Base-by-base conservation (phyloP, 2,888 invertebrate species). In the Mycogona germanica region DNA sequence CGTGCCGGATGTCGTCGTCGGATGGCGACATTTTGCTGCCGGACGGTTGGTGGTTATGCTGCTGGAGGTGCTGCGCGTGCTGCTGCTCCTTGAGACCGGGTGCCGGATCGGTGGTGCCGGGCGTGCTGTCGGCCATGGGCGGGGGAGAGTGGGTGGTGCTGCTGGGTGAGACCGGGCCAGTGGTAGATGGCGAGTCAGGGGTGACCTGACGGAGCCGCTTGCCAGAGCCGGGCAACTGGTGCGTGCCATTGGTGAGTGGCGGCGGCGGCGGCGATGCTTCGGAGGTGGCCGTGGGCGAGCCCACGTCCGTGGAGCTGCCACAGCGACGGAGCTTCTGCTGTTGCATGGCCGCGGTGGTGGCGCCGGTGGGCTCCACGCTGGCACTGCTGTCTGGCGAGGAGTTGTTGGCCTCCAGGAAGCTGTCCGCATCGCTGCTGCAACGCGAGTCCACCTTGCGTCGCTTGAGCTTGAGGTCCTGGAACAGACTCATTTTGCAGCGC, bases 391-490 rank as follows among this genome's bases (percentile, higher is more conserved):
- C 88, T 72, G 87, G 87, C 70, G 88, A 89, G 70, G 88, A 87
- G 70, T 87, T 87, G 72, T 86, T 87, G 71, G 88, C 87, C 75
- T 89, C 89, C 71, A 87, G 87, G 75, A 87, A 84, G 71, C 87
- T 88, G 78, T 88, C 89, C 76, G 84, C 91, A 82, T 91, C 91
- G 75, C 88, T 88, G 75, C 88, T 88, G 78, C 91, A 87, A 77
- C 92, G 81, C 74, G 92, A 91, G 78, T 91, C 89, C 74, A 92
- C 87, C 81, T 93, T 89, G 78, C 91, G 86, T 78, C 92, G 82
- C 81, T 93, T 93, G 75, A 93, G 79, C 79, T 93, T 93, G 78
- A 92, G 84, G 80, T 92, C 91, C 82, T 92, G 91, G 80, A 91
- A 92, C 77, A 92, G 87, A 86, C 91, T 92, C 91, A 92, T 92